A percentile compares a stretch with the other conserved stretches of the same genome.
phyloP scores from a whole-genome alignment of 1,140 invertebrate species.

The Pseudomyrmex pallidus region DNA sequence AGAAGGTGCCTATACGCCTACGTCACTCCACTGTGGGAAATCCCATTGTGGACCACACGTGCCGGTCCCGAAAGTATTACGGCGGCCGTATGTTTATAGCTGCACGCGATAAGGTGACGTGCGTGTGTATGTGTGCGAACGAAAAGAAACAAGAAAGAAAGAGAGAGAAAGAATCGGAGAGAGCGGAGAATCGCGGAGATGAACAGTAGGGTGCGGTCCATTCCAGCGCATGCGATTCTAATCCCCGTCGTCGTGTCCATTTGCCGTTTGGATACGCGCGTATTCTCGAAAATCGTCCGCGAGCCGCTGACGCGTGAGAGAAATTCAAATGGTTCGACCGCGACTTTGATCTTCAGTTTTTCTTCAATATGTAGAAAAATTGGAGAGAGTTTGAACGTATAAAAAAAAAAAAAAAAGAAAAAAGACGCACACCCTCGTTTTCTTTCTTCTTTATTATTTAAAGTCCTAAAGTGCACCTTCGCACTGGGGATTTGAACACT shows the following conservation, averaged over 20 bases:
- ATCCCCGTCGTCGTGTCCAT: conserved; percentile 68
- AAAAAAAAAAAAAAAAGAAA: no score
- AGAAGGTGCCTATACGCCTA: conserved; percentile 44
- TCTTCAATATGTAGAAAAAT: no score
- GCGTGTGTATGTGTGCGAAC: conserved; percentile 23
- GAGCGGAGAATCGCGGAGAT: conserved; percentile 57
- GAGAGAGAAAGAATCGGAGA: conserved; percentile 5
- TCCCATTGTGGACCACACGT: conserved; percentile 83
- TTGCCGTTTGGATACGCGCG: conserved; percentile 67
- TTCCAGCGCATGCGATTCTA: conserved; percentile 80
- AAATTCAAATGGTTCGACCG: conserved; percentile 23
- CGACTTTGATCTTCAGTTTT: background rate
- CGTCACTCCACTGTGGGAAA: conserved; percentile 80
- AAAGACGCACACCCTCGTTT: no score
- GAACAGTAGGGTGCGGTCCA: conserved; percentile 80
- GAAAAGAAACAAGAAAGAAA: conserved; percentile 35
- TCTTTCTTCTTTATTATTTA: no score
- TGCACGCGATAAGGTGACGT: conserved; percentile 44
- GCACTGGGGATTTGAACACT: no score
- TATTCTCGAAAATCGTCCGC: conserved; percentile 69
- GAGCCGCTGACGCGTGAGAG: conserved; percentile 57
- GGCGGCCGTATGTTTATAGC: conserved; percentile 65
- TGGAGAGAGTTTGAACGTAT: no score
- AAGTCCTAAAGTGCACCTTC: no score
- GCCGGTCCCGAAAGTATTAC: conserved; percentile 80